Evolutionary conservation across 2,797 vertebrate species (phyloP).

Genomic region (Semaprochilodus insignis): DNA sequence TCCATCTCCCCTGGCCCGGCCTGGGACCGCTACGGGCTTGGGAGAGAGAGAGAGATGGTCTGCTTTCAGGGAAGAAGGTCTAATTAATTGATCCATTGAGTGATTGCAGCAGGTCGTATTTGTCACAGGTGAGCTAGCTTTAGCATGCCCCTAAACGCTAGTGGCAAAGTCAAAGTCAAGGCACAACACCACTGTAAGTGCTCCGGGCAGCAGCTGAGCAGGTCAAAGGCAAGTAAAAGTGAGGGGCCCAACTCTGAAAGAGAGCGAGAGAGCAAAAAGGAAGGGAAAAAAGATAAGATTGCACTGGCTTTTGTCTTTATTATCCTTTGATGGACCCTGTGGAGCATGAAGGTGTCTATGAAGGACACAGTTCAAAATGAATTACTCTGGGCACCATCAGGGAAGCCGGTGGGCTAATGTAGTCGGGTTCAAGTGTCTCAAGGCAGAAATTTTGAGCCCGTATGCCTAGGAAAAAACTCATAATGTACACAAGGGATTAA

Average conservation of each 20-base stretch:
- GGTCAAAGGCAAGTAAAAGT: conserved; percentile 34
- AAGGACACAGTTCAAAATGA: not conserved
- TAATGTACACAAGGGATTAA: conserved; percentile 71
- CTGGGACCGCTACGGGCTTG: conserved; percentile 61
- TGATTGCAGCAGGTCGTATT: conserved; percentile 69
- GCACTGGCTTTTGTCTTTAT: conserved; percentile 19
- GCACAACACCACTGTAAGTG: conserved; percentile 10
- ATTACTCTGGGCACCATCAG: conserved; percentile 8
- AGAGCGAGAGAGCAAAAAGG: not conserved
- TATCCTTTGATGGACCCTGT: not conserved
- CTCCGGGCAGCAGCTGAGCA: not conserved
- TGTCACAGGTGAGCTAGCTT: conserved; percentile 68
- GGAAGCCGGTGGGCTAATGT: conserved; percentile 29
- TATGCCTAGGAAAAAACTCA: conserved; percentile 64
- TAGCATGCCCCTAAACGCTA: conserved; percentile 57
- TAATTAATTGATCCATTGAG: conserved; percentile 76
- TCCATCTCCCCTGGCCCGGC: conserved; percentile 67
- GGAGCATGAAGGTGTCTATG: not conserved
- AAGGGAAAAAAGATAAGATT: conserved; percentile 15
- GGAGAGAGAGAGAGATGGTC: conserved; percentile 39
- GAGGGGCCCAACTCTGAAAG: not conserved
- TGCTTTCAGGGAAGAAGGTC: conserved; percentile 69
- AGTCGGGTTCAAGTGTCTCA: conserved; percentile 55
- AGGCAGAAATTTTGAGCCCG: conserved; percentile 54
- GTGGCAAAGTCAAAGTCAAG: conserved; percentile 64